Conservation (phyloP, 2,888 invertebrate genomes). For the Galeopsomyia nigrocyanea region DNA sequence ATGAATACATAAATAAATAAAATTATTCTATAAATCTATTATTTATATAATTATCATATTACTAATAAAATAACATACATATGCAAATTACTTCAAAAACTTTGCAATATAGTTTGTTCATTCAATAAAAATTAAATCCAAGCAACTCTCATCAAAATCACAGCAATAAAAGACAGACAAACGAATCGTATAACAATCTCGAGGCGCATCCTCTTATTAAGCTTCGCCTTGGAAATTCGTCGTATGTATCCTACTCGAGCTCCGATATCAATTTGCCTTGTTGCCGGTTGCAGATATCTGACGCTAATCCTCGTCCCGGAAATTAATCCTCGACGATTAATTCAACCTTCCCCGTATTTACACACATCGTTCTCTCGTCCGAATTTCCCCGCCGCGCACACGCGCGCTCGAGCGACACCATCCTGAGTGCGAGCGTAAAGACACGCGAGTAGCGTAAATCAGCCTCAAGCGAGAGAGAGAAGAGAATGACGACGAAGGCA, state of each 20-base stretch:
- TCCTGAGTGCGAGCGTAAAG: slow-evolving; percentile 9
- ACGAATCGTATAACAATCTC: too few relatives aligned
- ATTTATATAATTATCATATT: too few relatives aligned
- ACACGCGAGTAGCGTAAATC: slow-evolving; percentile 35
- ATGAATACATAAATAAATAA: too few relatives aligned
- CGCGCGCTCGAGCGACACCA: slow-evolving; percentile 1
- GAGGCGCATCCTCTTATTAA: too few relatives aligned
- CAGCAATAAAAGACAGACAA: too few relatives aligned
- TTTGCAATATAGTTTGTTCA: too few relatives aligned
- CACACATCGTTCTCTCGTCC: slow-evolving; percentile 9
- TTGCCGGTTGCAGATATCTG: slow-evolving; percentile 48
- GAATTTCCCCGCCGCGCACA: slow-evolving; percentile 12
- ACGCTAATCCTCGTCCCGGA: slow-evolving; percentile 58
- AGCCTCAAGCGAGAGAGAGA: slow-evolving; percentile 2
- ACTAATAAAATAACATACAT: too few relatives aligned
- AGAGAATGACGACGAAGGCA: background rate
- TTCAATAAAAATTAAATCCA: too few relatives aligned
- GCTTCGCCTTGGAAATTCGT: too few relatives aligned
- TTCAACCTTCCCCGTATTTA: slow-evolving; percentile 46
- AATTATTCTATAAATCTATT: too few relatives aligned
- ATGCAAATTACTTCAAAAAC: too few relatives aligned
- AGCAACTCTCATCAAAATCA: too few relatives aligned
- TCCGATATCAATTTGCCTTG: slow-evolving; percentile 39
- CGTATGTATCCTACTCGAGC: background rate
- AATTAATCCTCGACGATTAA: slow-evolving; percentile 60